Base-by-base conservation (phyloP, 2,888 invertebrate species). In the Amiota minor region DNA sequence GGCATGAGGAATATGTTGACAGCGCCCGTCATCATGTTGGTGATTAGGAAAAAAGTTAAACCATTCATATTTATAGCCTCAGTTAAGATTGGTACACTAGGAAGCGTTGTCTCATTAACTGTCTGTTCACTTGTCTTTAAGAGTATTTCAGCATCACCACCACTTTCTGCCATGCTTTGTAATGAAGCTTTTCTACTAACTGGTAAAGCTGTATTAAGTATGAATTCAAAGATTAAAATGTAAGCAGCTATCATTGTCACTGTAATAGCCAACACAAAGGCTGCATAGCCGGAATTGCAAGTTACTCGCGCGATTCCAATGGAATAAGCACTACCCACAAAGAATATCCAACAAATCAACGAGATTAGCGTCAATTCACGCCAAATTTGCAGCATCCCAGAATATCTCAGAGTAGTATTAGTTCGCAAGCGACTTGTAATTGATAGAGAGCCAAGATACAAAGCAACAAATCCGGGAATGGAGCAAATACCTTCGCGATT, bases 401-500 rank as follows among this genome's bases (percentile, higher is more conserved):
- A 18, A 49, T 78, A 77, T 70, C 77, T 83, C 0, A 87, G 73
- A 59, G 85, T 88, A 76, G 87, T 86, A 47, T 75, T 74, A 12
- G 75, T 77, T 46, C 88, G 88, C 47, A 94, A 86, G 70, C 92
- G 83, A 86, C 56, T 94, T 94, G 71, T 83, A 65, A 95, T 86
- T 80, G 92, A 91, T 71, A 94, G 92, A 45, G 95, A 94, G 77
- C 94, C 91, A 73, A 98, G 91, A 89, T 97, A 98, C 8, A 99
- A 90, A 0, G 95, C 92, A 0, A 97, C 90, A 88, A 96, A 98
- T 1, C 99, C 98, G 0, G 95, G 90, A 53, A 94, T 91, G 0
- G 98, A 98, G 23, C 93, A 92, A 55, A 99, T 90, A 0, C 99
- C 99, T 91, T 99, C 99, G 73, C 96, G 93, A 89, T 99, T 99